These are phyloP conservation scores for Telmatherina bonti DNA, from an alignment of 2,797 vertebrate species.

Conservation along the genomic window DNA sequence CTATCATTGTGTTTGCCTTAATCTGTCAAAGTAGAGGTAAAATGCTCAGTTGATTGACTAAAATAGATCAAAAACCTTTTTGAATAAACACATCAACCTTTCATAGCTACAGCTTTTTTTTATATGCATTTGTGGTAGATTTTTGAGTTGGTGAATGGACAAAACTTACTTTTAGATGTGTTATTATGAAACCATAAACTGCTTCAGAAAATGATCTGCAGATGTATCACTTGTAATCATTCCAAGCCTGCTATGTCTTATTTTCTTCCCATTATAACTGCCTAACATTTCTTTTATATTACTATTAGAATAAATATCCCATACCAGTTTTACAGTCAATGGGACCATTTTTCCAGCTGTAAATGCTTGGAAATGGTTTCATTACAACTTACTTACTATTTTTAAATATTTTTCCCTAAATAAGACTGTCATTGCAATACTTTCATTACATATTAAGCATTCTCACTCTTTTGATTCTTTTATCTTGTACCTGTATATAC, in stretches of 20 bases:
- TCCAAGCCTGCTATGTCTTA: neutral
- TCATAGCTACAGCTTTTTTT: neutral
- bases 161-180: neutral
- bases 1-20: no score
- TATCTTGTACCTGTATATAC: neutral
- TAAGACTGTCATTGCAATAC: neutral
- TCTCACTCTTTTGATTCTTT: neutral
- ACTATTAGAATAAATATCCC: neutral
- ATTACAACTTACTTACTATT: neutral
- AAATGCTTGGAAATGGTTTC: neutral
- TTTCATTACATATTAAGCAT: neutral
- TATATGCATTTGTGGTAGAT: neutral
- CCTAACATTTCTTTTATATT: neutral
- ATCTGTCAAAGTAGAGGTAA: neutral
- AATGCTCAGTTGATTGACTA: neutral
- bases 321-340: neutral
- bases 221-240: neutral
- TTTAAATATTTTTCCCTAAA: neutral
- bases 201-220: neutral
- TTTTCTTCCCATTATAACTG: neutral
- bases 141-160: neutral
- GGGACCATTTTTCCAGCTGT: neutral
- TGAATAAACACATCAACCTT: neutral
- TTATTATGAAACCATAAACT: neutral
- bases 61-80: neutral